Conservation (phyloP, 2,797 vertebrate species). For the Tauraco hartlaubi region DNA sequence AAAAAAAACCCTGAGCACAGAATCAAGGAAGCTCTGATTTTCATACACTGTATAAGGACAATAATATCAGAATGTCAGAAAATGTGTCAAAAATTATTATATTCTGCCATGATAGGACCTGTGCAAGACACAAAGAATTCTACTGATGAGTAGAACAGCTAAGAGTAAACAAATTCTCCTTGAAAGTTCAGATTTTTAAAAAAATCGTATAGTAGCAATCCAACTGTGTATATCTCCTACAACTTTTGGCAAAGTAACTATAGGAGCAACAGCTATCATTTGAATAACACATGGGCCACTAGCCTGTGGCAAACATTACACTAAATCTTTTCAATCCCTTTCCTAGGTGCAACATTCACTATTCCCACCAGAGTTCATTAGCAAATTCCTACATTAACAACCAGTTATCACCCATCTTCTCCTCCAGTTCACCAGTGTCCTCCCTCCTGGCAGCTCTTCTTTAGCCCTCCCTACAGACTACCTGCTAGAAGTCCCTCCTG, state of each 20-base stretch:
- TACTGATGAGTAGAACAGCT: neutral
- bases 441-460: neutral
- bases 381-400: neutral
- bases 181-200: neutral
- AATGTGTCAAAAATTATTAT: neutral
- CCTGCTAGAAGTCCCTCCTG: neutral
- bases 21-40: slow-evolving; percentile 44
- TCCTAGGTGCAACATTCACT: neutral
- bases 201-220: neutral
- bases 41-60: neutral
- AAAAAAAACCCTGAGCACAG: neutral
- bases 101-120: neutral
- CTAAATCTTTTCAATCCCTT: neutral
- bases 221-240: neutral
- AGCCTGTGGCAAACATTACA: neutral
- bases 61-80: slow-evolving; percentile 14
- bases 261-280: neutral
- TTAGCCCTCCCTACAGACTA: neutral
- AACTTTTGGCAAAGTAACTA: neutral
- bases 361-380: neutral
- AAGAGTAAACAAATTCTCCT: slow-evolving; percentile 22
- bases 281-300: neutral
- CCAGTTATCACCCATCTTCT: neutral
- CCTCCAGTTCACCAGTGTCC: neutral
- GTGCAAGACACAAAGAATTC: slow-evolving; percentile 4